Evolutionary conservation across 2,797 vertebrate genomes (phyloP), one percentile per base, ranked within the genome.

Genomic region (Borostomias antarcticus): DNA sequence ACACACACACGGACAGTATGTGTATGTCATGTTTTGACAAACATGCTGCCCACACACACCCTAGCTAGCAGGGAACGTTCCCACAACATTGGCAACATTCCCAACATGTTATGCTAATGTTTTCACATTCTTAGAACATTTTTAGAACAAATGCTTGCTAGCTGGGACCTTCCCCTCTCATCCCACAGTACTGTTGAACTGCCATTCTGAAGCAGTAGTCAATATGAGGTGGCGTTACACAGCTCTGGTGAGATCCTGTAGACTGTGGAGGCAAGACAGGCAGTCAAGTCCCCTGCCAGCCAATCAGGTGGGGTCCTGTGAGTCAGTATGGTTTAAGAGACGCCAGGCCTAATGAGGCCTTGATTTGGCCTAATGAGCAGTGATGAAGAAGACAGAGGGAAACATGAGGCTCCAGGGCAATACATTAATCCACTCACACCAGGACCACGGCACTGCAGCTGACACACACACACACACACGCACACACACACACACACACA

Each of bases 301-400:
- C 6, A 32, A 29, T 13, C 29, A 33, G 56, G 10, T 32, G 1
- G 4, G 65, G 68, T 63, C 81, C 70, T 81, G 69, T 11, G 78
- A 75, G 82, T 76, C 53, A 0, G 26, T 3, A 64, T 70, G 77
- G 88, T 87, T 43, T 83, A 84, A 80, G 76, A 73, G 72, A 21
- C 33, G 70, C 70, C 29, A n/a, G n/a, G 66, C 19, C 72, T 87
- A 85, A 83, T 82, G 72, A 77, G 81, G 68, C 58, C 58, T 80
- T 86, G 70, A 75, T 86, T 88, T 81, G 76, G 77, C 60, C 67
- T 76, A 71, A 77, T 88, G 79, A 58, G 77, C 78, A 66, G 73
- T 71, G 75, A 81, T 84, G 78, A 82, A 77, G 75, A 70, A 76
- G 78, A 80, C 63, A 63, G 67, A 79, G 79, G 72, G 28, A 62